Percentiles rank a stretch among this genome's conserved stretches.
Conservation (phyloP, 2,113 vertebrate species). For the Protomyctophum bolini region DNA sequence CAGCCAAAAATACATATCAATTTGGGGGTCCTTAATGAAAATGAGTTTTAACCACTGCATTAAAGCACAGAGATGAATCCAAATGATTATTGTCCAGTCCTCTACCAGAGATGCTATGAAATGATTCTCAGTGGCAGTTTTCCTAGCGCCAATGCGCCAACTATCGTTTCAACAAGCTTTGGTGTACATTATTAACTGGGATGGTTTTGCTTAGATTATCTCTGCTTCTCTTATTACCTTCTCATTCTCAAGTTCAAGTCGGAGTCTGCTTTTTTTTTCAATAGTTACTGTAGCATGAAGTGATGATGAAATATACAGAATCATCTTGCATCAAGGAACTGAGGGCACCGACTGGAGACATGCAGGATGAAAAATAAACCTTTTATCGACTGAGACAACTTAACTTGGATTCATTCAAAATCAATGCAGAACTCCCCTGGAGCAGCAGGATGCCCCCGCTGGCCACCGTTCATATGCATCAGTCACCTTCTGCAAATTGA, state of each 20-base stretch:
- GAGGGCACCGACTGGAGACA: no score
- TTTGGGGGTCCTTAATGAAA: no score
- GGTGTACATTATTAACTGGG: no score
- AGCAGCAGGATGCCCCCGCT: background rate
- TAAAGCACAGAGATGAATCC: background rate
- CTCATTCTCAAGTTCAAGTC: no score
- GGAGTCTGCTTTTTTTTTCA: no score
- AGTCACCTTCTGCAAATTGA: conserved; percentile 30
- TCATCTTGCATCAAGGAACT: no score
- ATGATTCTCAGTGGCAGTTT: background rate
- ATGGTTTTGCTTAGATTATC: background rate
- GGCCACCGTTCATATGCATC: conserved; percentile 27
- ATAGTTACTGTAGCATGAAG: no score
- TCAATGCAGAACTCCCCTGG: background rate
- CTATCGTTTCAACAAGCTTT: background rate
- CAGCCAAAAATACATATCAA: no score
- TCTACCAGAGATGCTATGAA: background rate
- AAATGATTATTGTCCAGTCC: background rate
- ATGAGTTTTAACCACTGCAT: no score
- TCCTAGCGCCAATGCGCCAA: background rate
- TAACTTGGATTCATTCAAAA: background rate
- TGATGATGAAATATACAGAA: no score
- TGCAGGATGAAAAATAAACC: no score
- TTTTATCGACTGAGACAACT: background rate
- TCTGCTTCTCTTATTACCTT: background rate